These are phyloP conservation scores for human (Homo sapiens) DNA, from an alignment of 2,113 vertebrate species.

Conservation along the genomic window GRCh38 chr5:63963001-63963500, in stretches of 20 bases:
- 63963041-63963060: not conserved
- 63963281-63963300: slow-evolving; percentile 76
- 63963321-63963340: slow-evolving; percentile 35
- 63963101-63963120: not conserved
- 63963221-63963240: not conserved
- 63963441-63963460: not conserved
- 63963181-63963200: not conserved
- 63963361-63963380: not conserved
- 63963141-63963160: not conserved
- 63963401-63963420: not conserved
- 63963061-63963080: not conserved
- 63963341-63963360: slow-evolving; percentile 19
- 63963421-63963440: not conserved
- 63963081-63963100: not conserved
- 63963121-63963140: not conserved
- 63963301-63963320: slow-evolving; percentile 83
- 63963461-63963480: not conserved
- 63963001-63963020: not conserved
- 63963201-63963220: not conserved
- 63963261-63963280: slow-evolving; percentile 75
- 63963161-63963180: not conserved
- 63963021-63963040: not conserved
- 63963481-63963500: not conserved
- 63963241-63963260: not conserved
- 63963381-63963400: not conserved